Base-by-base conservation (phyloP, 2,888 invertebrate species). In the Napeogenes inachia region DNA sequence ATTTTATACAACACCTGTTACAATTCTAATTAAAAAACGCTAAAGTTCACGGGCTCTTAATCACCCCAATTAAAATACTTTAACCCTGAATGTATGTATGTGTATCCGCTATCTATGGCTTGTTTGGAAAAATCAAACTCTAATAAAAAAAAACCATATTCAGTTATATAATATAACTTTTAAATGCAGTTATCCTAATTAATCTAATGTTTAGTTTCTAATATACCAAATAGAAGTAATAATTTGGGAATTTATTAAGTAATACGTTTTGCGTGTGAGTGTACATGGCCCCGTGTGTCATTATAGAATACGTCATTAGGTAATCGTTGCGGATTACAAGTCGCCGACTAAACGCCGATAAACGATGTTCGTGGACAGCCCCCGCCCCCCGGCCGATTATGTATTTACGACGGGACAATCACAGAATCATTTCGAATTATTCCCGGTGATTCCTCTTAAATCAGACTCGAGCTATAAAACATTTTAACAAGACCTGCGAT, bases 321-420 rank as follows among this genome's bases (percentile, higher is more conserved):
- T 80, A 85, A 84, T 87, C 77, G 76, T 68, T 54, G 76, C 70
- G 79, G 81, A 86, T 84, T 83, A 81, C 78, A 84, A 77, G 78
- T 78, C 78, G 79, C 75, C 75, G 78, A 74, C 83, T 89, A 89
- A 89, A 87, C 81, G 84, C 70, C 79, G 86, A 81, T 87, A 88
- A 89, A 87, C 82, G 86, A 21, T 21, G 75, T 71, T 75, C 64
- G 62, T 61, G 67, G 68, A 62, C 70, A 64, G 74, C 75, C 71
- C 69, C 73, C 71, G 70, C 74, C 75, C 71, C 69, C 73, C 71
- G 70, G 76, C 75, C 77, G 77, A 80, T 82, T 81, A 82, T 72
- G 65, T 75, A 75, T 80, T 81, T 80, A 80, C 73, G 77, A 76
- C 69, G 71, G 71, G 73, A 71, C 71, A 65, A 68, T 67, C 74